phyloP scores from a whole-genome alignment of 2,113 vertebrate species.

The Sebastes fasciatus region DNA sequence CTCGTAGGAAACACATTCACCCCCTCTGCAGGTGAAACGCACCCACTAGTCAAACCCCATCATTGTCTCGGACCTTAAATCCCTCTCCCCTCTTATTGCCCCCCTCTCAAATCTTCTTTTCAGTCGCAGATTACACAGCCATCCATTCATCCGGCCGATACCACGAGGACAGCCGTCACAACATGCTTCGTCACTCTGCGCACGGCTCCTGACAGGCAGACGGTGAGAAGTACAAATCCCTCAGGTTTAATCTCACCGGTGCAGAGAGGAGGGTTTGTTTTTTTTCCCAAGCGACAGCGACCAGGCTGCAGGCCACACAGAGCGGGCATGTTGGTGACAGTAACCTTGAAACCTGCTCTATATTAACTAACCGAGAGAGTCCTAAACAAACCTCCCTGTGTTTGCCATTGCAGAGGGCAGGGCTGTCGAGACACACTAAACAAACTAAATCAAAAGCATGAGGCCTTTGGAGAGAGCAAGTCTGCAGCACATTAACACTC shows the following conservation, averaged over 20 bases:
- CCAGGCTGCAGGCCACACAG: slow-evolving; percentile 47
- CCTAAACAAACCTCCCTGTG: slow-evolving; percentile 61
- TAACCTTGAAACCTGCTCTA: slow-evolving; percentile 54
- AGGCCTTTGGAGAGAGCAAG: slow-evolving; percentile 23
- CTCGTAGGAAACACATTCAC: slow-evolving; percentile 10
- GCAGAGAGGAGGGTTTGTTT: slow-evolving; percentile 34
- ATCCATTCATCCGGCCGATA: slow-evolving; percentile 59
- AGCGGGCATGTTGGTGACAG: not conserved
- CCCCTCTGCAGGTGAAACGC: slow-evolving; percentile 27
- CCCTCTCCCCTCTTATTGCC: slow-evolving; percentile 42
- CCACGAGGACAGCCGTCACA: slow-evolving; percentile 72
- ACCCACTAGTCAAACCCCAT: slow-evolving; percentile 16
- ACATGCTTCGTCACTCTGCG: slow-evolving; percentile 60
- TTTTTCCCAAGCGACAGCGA: slow-evolving; percentile 33
- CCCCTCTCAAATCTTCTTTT: slow-evolving; percentile 62
- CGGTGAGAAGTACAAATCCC: slow-evolving; percentile 68
- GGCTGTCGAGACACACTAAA: slow-evolving; percentile 47
- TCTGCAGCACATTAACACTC: slow-evolving; percentile 55
- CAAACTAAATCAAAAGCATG: slow-evolving; percentile 60
- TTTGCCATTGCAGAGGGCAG: slow-evolving; percentile 44
- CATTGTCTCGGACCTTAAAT: slow-evolving; percentile 4
- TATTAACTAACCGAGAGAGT: slow-evolving; percentile 55
- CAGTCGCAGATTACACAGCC: slow-evolving; percentile 62
- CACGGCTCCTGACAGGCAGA: slow-evolving; percentile 64
- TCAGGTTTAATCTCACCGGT: slow-evolving; percentile 65